phyloP scores from a whole-genome alignment of 2,888 invertebrate species.

The Luffia ferchaultella region DNA sequence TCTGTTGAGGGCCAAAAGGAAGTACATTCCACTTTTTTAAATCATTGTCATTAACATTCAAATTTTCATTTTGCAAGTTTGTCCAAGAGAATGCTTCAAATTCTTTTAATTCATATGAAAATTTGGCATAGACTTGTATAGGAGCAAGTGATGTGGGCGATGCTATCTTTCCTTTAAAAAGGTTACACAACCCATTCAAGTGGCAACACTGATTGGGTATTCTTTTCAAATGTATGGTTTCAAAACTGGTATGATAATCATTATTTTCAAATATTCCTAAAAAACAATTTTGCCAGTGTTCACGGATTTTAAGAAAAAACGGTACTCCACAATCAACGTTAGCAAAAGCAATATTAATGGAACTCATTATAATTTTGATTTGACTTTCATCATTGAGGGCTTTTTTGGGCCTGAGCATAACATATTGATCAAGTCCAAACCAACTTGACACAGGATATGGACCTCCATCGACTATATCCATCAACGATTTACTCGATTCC shows the following conservation, averaged over 20 bases:
- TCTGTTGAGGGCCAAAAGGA: slow-evolving; percentile 86
- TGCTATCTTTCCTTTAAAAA: slow-evolving; percentile 92
- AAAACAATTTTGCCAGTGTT: slow-evolving; percentile 82
- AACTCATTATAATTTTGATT: slow-evolving; percentile 82
- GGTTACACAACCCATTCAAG: slow-evolving; percentile 80
- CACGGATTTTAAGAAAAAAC: slow-evolving; percentile 85
- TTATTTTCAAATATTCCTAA: slow-evolving; percentile 82
- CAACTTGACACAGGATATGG: slow-evolving; percentile 71
- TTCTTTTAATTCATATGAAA: slow-evolving; percentile 75
- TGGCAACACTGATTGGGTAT: slow-evolving; percentile 84
- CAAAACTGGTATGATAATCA: slow-evolving; percentile 83
- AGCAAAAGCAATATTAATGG: slow-evolving; percentile 80
- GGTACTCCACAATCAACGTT: slow-evolving; percentile 86
- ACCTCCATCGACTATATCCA: slow-evolving; percentile 47
- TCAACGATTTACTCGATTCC: slow-evolving; percentile 46
- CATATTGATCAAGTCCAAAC: slow-evolving; percentile 86
- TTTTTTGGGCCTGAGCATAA: slow-evolving; percentile 74
- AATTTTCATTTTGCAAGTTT: slow-evolving; percentile 35
- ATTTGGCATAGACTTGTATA: slow-evolving; percentile 76
- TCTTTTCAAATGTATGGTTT: slow-evolving; percentile 86
- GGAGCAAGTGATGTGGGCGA: slow-evolving; percentile 68
- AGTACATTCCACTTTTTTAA: slow-evolving; percentile 60
- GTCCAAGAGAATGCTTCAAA: slow-evolving; percentile 70
- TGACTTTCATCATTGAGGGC: slow-evolving; percentile 73
- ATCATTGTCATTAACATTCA: slow-evolving; percentile 20